Conservation (phyloP, 2,797 vertebrate genomes). For the Lycodopsis pacificus region DNA sequence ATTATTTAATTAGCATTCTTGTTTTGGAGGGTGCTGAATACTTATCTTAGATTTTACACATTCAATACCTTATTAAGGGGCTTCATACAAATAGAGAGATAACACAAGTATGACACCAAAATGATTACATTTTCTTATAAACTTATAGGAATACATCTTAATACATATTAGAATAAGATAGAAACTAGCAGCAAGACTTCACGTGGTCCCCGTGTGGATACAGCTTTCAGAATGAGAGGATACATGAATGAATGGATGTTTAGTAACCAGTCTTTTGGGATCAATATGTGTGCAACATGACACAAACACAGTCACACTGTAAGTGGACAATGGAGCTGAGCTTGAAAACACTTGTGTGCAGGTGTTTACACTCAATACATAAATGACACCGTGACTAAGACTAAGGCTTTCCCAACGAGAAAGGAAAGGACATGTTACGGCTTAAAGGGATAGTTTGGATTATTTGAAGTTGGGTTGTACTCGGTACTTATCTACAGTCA, state of each 20-base stretch:
- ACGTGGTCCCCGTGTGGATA: background rate
- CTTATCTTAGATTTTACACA: constrained; percentile 48
- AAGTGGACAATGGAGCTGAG: background rate
- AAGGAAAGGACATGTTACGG: constrained; percentile 1
- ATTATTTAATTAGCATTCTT: constrained; percentile 56
- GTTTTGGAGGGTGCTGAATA: constrained; percentile 44
- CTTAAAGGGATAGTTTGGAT: constrained; percentile 2
- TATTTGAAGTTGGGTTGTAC: background rate
- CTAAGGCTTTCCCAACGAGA: constrained; percentile 28
- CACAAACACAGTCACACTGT: background rate
- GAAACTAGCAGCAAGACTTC: constrained; percentile 7
- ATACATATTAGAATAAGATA: constrained; percentile 3
- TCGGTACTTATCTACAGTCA: background rate
- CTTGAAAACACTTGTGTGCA: constrained; percentile 4
- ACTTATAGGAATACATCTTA: background rate
- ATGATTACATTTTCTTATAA: background rate
- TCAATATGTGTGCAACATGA: constrained; percentile 20
- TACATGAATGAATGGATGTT: background rate
- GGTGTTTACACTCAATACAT: background rate
- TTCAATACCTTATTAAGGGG: constrained; percentile 28
- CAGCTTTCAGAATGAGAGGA: background rate
- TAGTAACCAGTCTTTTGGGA: constrained; percentile 10
- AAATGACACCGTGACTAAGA: constrained; percentile 24
- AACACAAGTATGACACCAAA: constrained; percentile 8
- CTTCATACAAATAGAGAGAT: constrained; percentile 44